Percentiles rank a stretch among this genome's conserved stretches.
Conservation (phyloP, 2,113 vertebrate species). For the Scomber colias region DNA sequence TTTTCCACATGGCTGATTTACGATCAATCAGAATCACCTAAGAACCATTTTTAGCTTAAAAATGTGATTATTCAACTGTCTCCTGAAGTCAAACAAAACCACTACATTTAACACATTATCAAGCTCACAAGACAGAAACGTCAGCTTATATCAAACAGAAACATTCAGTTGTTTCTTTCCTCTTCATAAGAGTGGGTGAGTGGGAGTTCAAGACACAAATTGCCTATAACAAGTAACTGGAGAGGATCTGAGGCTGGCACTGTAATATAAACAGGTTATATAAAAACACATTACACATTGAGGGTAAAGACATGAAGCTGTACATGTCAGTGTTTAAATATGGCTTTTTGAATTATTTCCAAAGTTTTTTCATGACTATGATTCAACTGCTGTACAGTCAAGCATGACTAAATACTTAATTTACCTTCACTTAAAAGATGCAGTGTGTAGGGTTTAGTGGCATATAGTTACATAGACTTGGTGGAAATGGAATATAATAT, state of each 20-base stretch:
- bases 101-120: not conserved
- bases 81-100: not conserved
- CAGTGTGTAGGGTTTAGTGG: no score
- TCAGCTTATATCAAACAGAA: no score
- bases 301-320: no score
- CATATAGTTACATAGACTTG: no score
- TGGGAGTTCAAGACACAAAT: no score
- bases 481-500: no score
- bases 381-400: not conserved
- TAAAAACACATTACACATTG: no score
- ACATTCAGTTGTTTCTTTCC: no score
- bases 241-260: not conserved
- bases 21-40: not conserved
- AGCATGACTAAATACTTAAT: not conserved
- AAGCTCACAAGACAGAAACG: not conserved
- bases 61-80: not conserved
- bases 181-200: not conserved
- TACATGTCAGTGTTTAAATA: not conserved
- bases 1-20: constrained; percentile 35
- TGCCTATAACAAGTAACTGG: not conserved
- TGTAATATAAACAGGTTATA: not conserved
- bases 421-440: no score
- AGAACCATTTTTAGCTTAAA: constrained; percentile 23
- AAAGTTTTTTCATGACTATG: no score
- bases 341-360: not conserved